Percentiles rank a stretch among this genome's conserved stretches.
phyloP scores from a whole-genome alignment of 2,113 vertebrate genomes.

The Hemiscyllium ocellatum region DNA sequence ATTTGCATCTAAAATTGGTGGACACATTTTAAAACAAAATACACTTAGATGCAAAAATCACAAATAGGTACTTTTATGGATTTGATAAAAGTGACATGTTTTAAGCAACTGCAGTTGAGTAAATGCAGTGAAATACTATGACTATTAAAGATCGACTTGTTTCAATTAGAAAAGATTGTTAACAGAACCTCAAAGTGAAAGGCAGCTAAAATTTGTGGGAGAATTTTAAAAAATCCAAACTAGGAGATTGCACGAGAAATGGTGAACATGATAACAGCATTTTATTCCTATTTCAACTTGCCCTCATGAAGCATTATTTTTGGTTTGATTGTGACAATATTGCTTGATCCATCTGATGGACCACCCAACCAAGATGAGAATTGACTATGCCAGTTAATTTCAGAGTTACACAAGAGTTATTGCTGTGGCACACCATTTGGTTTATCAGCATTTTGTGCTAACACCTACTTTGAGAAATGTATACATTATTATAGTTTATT shows the following conservation, averaged over 20 bases:
- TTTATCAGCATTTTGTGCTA: not conserved
- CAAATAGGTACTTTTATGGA: not conserved
- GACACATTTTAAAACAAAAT: slow-evolving; percentile 8
- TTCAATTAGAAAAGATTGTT: not conserved
- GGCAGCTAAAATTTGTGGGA: not conserved
- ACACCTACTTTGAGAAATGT: not conserved
- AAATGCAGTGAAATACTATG: not conserved
- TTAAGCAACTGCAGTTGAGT: not conserved
- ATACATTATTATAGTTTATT: not conserved
- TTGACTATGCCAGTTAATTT: not conserved
- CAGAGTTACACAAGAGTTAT: not conserved
- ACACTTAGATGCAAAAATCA: not conserved
- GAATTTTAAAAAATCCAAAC: not conserved
- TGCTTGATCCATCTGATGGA: not conserved
- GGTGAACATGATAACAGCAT: not conserved
- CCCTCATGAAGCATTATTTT: not conserved
- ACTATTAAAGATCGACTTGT: not conserved
- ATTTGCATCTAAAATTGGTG: not conserved
- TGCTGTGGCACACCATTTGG: not conserved
- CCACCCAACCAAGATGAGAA: not conserved
- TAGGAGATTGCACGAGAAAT: not conserved
- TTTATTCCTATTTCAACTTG: not conserved
- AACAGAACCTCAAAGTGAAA: not conserved
- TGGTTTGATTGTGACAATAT: not conserved
- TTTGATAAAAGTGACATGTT: not conserved